Percentiles rank a stretch among this genome's conserved stretches.
Evolutionary conservation across 1,140 invertebrate species (phyloP).

Genomic region (Probaryconus sp.): DNA sequence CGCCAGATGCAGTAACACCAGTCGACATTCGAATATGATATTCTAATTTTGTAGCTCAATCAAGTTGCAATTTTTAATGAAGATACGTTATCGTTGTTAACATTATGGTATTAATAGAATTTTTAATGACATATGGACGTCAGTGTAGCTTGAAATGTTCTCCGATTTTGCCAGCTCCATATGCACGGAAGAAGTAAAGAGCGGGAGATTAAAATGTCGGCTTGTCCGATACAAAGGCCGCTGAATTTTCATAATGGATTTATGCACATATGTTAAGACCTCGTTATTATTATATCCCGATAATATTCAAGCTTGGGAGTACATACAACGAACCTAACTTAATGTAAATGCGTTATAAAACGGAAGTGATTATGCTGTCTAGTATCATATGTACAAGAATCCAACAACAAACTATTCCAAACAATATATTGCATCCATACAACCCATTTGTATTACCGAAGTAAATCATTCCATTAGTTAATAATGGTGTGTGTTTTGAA

Average conservation of each 20-base stretch:
- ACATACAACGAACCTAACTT: conserved; percentile 39
- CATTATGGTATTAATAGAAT: conserved; percentile 44
- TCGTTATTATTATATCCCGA: conserved; percentile 65
- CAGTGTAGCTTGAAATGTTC: conserved; percentile 62
- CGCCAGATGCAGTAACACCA: conserved; percentile 27
- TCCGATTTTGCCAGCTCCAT: conserved; percentile 69
- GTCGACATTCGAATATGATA: conserved; percentile 32
- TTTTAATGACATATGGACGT: conserved; percentile 72
- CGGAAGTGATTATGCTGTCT: conserved; percentile 34
- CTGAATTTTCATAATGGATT: conserved; percentile 78
- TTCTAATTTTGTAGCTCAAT: conserved; percentile 47
- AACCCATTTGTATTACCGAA: conserved; percentile 21
- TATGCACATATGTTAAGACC: conserved; percentile 77
- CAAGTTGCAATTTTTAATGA: conserved; percentile 57
- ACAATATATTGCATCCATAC: conserved; percentile 23
- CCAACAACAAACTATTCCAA: conserved; percentile 18
- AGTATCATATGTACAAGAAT: conserved; percentile 9
- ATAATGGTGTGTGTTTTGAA: neutral
- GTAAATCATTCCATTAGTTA: conserved; percentile 16
- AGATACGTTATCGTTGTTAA: conserved; percentile 34
- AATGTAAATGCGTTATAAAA: conserved; percentile 35
- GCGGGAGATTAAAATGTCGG: conserved; percentile 72
- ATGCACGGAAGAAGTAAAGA: conserved; percentile 67
- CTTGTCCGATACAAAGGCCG: conserved; percentile 66
- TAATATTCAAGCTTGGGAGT: conserved; percentile 48